These are phyloP conservation scores for Latrodectus hesperus DNA, from an alignment of 2,888 invertebrate genomes.

Conservation along the genomic window DNA sequence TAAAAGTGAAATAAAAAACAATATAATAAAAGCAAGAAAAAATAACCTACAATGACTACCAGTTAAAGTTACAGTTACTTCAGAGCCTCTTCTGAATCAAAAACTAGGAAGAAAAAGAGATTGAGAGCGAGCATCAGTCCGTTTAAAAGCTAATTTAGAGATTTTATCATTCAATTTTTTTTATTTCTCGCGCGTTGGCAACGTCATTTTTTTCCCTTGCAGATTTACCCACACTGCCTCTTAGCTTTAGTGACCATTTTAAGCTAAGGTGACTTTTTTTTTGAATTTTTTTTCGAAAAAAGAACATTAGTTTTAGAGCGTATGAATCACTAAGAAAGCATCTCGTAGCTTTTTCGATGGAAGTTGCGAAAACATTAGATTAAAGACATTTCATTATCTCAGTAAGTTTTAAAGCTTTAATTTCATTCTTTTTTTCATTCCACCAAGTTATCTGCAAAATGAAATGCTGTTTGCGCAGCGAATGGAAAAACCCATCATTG, in stretches of 20 bases:
- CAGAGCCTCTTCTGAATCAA: constrained; percentile 28
- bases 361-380: constrained; percentile 56
- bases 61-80: constrained; percentile 43
- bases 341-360: constrained; percentile 28
- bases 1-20: constrained; percentile 31
- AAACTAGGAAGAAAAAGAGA: constrained; percentile 34
- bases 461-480: background rate
- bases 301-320: constrained; percentile 52
- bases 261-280: constrained; percentile 49
- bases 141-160: constrained; percentile 69
- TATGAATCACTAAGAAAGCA: constrained; percentile 57
- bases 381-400: constrained; percentile 62
- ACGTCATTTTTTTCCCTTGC: constrained; percentile 23
- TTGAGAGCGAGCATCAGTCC: constrained; percentile 51
- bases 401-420: constrained; percentile 49
- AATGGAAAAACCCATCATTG: background rate
- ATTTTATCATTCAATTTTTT: constrained; percentile 54
- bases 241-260: constrained; percentile 56
- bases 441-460: background rate
- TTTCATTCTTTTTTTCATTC: constrained; percentile 29
- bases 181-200: background rate
- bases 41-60: constrained; percentile 17
- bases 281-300: background rate
- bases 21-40: constrained; percentile 15
- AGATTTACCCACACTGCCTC: constrained; percentile 38